A percentile compares a stretch with the other conserved stretches of the same genome.
These are phyloP conservation scores for Tenodera sinensis DNA, from an alignment of 2,888 invertebrate genomes.

Conservation along the genomic window DNA sequence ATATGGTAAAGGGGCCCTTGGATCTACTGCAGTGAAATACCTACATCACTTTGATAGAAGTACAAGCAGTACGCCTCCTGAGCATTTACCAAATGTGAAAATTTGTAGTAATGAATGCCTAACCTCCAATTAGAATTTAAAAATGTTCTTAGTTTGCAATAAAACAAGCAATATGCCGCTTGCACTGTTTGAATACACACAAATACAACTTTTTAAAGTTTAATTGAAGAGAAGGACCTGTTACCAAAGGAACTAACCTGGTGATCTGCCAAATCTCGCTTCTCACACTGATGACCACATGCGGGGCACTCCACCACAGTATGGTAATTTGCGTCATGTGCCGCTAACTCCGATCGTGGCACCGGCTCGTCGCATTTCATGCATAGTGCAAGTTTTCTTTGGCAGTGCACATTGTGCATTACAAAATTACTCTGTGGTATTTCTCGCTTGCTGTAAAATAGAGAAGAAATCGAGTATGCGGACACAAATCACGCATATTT, in stretches of 20 bases:
- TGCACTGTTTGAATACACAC: too few relatives aligned
- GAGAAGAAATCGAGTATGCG: conserved; percentile 13
- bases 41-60: too few relatives aligned
- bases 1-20: too few relatives aligned
- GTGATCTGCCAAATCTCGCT: conserved; percentile 41
- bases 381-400: conserved; percentile 63
- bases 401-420: conserved; percentile 67
- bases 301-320: conserved; percentile 47
- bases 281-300: conserved; percentile 42
- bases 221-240: not conserved
- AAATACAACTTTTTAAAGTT: not conserved
- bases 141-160: too few relatives aligned
- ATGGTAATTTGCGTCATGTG: conserved; percentile 51
- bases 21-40: too few relatives aligned
- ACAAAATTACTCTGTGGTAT: conserved; percentile 64
- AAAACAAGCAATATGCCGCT: too few relatives aligned
- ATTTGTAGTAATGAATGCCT: too few relatives aligned
- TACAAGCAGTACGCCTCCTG: too few relatives aligned
- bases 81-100: too few relatives aligned
- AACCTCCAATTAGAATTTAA: too few relatives aligned
- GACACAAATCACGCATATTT: not conserved
- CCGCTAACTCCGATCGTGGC: conserved; percentile 54
- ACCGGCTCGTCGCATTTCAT: conserved; percentile 65
- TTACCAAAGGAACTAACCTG: conserved; percentile 36
- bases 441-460: conserved; percentile 59